phyloP scores from a whole-genome alignment of 2,888 invertebrate genomes.

The Gymnoscelis rufifasciata region DNA sequence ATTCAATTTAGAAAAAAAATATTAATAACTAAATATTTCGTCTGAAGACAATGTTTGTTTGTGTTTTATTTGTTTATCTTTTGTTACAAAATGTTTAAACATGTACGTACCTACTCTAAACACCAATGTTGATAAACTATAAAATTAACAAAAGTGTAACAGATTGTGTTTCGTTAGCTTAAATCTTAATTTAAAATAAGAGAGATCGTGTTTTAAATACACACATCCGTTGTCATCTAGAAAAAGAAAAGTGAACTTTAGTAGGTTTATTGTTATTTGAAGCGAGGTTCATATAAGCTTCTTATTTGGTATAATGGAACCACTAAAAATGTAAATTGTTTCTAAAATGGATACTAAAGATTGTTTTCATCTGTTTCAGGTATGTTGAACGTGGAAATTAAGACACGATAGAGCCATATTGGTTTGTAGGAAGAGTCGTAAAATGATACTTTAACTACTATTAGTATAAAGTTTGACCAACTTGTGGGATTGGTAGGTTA shows the following conservation, averaged over 20 bases:
- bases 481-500: neutral
- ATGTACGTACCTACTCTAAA: no score
- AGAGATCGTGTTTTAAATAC: no score
- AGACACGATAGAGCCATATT: slow-evolving; percentile 22
- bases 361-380: slow-evolving; percentile 43
- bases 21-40: no score
- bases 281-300: neutral
- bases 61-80: no score
- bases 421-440: slow-evolving; percentile 36
- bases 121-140: no score
- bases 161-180: no score
- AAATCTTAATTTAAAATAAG: no score
- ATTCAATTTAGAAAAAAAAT: no score
- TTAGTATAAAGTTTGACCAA: no score
- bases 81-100: no score
- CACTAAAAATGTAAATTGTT: slow-evolving; percentile 14
- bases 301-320: slow-evolving; percentile 3
- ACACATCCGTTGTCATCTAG: neutral
- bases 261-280: slow-evolving; percentile 1
- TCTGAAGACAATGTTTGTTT: no score
- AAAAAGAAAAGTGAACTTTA: slow-evolving; percentile 6
- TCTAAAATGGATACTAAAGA: slow-evolving; percentile 19
- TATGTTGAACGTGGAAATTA: slow-evolving; percentile 34
- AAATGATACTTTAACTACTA: slow-evolving; percentile 9
- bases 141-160: no score